A percentile compares a stretch with the other conserved stretches of the same genome.
Conservation (phyloP, 1,140 invertebrate genomes). For the Tenebrio molitor region DNA sequence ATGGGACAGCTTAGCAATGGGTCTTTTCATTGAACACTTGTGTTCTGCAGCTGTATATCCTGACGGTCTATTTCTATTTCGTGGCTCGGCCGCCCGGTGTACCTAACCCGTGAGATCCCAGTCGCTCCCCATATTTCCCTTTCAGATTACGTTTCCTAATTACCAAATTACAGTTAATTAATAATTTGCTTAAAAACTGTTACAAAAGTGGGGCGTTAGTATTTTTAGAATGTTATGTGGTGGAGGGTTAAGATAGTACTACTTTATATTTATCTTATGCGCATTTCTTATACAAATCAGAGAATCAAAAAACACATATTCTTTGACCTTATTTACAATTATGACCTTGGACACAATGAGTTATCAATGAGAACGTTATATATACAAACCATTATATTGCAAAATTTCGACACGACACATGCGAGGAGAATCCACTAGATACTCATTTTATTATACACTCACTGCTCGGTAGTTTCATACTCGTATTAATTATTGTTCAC, state of each 20-base stretch:
- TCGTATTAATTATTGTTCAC: too few species aligned
- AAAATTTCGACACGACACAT: conserved; percentile 22
- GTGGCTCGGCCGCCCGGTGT: conserved; percentile 21
- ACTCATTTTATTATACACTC: not conserved
- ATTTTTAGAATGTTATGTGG: too few species aligned
- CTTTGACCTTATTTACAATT: conserved; percentile 30
- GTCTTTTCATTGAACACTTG: conserved; percentile 48
- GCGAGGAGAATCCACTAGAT: not conserved
- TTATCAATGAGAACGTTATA: conserved; percentile 29
- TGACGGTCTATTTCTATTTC: conserved; percentile 44
- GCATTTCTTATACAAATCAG: conserved; percentile 13
- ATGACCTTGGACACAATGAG: conserved; percentile 26
- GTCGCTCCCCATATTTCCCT: not conserved
- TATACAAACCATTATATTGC: conserved; percentile 3
- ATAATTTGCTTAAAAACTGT: too few species aligned
- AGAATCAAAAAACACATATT: conserved; percentile 8
- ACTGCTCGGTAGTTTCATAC: too few species aligned
- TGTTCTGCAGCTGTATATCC: conserved; percentile 45
- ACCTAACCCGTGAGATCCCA: conserved; percentile 25
- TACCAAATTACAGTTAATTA: too few species aligned
- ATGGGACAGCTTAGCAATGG: conserved; percentile 42
- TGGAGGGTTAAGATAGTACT: too few species aligned
- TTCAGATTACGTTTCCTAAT: conserved; percentile 1
- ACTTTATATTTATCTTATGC: too few species aligned
- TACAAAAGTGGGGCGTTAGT: too few species aligned